Conservation (phyloP, 2,797 vertebrate genomes). For the Pangasius larnaudii region DNA sequence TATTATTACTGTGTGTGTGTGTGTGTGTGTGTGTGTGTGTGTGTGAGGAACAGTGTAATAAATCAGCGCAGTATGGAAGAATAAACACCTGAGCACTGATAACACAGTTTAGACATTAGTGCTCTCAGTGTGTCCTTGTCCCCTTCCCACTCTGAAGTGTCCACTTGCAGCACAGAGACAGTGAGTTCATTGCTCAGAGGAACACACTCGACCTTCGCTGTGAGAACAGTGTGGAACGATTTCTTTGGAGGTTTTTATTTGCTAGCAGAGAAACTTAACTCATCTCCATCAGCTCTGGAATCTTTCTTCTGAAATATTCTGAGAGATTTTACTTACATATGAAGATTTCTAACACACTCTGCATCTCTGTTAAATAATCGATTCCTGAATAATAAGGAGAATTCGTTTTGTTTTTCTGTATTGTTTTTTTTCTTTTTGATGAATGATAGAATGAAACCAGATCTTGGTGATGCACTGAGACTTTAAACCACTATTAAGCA, state of each 20-base stretch:
- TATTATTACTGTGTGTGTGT: slow-evolving; percentile 2
- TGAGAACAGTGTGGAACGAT: neutral
- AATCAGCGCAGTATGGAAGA: neutral
- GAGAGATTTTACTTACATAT: neutral
- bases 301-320: neutral
- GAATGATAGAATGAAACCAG: too few species aligned
- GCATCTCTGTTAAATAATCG: neutral
- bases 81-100: neutral
- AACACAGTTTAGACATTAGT: neutral
- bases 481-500: too few species aligned
- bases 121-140: neutral
- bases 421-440: too few species aligned
- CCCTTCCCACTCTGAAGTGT: neutral
- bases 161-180: neutral
- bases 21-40: neutral
- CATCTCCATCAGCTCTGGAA: neutral
- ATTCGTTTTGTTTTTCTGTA: too few species aligned
- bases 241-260: neutral
- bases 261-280: neutral
- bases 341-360: neutral
- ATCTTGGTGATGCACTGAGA: too few species aligned
- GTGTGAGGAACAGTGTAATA: neutral
- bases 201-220: neutral
- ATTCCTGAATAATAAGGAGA: too few species aligned
- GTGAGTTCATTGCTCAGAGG: neutral